phyloP scores from a whole-genome alignment of 2,888 invertebrate species.

The Synanthedon myopaeformis region DNA sequence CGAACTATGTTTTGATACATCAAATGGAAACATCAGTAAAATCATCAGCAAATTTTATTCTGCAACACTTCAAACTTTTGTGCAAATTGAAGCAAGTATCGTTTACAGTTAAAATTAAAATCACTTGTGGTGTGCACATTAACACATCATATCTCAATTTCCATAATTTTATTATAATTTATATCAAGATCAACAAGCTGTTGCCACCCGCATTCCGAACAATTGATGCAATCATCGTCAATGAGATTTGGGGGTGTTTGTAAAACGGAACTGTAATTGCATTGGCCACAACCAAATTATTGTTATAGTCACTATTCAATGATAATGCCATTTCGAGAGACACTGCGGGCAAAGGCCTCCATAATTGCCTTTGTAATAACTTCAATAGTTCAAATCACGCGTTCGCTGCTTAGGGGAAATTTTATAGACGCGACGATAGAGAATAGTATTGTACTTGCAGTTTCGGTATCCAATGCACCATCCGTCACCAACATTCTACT shows the following conservation, averaged over 20 bases:
- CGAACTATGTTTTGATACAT: no score
- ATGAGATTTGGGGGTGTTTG: constrained; percentile 60
- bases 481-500: no score
- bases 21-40: no score
- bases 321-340: constrained; percentile 43
- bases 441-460: no score
- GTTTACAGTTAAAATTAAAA: not conserved
- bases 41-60: no score
- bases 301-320: constrained; percentile 62
- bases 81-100: no score
- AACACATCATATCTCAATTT: constrained; percentile 24
- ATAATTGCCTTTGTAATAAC: constrained; percentile 14
- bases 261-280: constrained; percentile 60
- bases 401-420: not conserved
- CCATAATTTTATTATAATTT: constrained; percentile 54
- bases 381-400: constrained; percentile 6
- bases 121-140: constrained; percentile 26
- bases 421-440: no score
- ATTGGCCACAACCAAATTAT: constrained; percentile 63
- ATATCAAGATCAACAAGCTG: constrained; percentile 60
- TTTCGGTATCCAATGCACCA: no score
- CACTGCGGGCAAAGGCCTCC: constrained; percentile 45
- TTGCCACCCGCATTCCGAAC: constrained; percentile 62
- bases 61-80: no score
- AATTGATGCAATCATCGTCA: constrained; percentile 68